Percentiles rank a stretch among this genome's conserved stretches.
phyloP scores from a whole-genome alignment of 2,888 invertebrate species.

The Cactoblastis cactorum region DNA sequence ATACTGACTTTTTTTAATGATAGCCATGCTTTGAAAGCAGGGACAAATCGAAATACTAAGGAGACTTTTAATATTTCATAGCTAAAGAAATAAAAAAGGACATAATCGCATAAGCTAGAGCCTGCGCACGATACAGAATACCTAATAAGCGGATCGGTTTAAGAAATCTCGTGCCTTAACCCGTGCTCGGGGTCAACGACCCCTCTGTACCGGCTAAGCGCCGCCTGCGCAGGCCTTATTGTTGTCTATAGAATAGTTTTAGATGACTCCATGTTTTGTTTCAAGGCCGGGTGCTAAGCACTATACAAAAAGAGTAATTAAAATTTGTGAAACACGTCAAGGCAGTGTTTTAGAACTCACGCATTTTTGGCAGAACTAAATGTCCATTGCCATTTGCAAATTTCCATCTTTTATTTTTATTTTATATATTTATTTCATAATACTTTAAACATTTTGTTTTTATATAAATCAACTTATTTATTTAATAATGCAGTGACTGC shows the following conservation, averaged over 20 bases:
- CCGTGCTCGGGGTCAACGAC: slow-evolving; percentile 58
- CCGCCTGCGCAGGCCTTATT: slow-evolving; percentile 64
- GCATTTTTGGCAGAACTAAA: too few species aligned
- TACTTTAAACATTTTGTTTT: too few species aligned
- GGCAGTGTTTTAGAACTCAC: slow-evolving; percentile 1
- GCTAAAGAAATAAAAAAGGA: slow-evolving; percentile 20
- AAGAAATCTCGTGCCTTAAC: slow-evolving; percentile 71
- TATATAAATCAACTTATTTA: too few species aligned
- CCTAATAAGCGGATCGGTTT: slow-evolving; percentile 73
- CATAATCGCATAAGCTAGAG: slow-evolving; percentile 30
- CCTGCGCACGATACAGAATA: slow-evolving; percentile 53
- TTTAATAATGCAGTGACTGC: too few species aligned
- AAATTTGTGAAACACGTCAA: not conserved
- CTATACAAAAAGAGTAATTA: not conserved
- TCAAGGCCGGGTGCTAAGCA: slow-evolving; percentile 39
- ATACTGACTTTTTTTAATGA: not conserved
- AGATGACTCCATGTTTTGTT: slow-evolving; percentile 34
- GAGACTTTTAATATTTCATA: not conserved
- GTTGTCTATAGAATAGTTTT: slow-evolving; percentile 59
- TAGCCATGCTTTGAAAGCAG: too few species aligned
- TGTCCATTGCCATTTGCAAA: too few species aligned
- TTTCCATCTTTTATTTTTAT: too few species aligned
- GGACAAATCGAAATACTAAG: not conserved
- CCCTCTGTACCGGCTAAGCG: slow-evolving; percentile 52
- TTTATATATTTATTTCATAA: too few species aligned